phyloP scores from a whole-genome alignment of 2,113 vertebrate genomes.

The Pagrus major region DNA sequence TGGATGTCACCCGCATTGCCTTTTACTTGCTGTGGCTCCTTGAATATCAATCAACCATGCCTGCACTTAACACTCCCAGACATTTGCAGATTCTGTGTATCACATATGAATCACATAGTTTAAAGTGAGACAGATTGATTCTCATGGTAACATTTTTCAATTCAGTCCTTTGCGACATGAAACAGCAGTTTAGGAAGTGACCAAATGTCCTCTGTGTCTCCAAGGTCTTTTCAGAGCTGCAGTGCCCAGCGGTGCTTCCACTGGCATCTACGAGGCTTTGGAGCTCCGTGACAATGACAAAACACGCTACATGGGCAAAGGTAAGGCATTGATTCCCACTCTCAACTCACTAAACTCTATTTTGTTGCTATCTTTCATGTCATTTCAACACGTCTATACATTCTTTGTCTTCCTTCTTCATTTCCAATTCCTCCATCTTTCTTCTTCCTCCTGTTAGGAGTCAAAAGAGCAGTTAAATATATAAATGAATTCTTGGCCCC shows the following conservation, averaged over 20 bases:
- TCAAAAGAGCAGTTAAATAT: conserved; percentile 99
- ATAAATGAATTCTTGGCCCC: conserved; percentile 98
- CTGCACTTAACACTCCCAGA: background rate
- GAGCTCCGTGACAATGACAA: conserved; percentile 99
- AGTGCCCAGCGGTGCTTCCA: conserved; percentile 97
- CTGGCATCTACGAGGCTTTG: conserved; percentile 97
- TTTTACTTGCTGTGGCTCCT: background rate
- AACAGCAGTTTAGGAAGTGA: conserved; percentile 13
- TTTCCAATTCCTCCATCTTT: conserved; percentile 43
- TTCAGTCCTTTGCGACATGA: conserved; percentile 10
- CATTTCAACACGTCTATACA: conserved; percentile 16
- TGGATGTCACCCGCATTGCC: background rate
- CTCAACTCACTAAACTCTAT: background rate
- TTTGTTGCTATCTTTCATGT: conserved; percentile 2
- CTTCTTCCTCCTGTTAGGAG: conserved; percentile 88
- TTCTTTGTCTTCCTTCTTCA: conserved; percentile 26
- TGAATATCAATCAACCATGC: conserved; percentile 19
- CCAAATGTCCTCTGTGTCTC: conserved; percentile 46
- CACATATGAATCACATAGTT: background rate
- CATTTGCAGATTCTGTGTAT: background rate
- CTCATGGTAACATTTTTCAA: background rate
- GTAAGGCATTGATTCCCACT: conserved; percentile 69
- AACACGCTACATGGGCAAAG: conserved; percentile 97
- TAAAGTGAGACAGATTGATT: background rate
- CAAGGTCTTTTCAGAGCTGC: conserved; percentile 97